Evolutionary conservation across 2,888 invertebrate genomes (phyloP), one percentile per base, ranked within the genome.

Genomic region (Thysanoteuthis rhombus): DNA sequence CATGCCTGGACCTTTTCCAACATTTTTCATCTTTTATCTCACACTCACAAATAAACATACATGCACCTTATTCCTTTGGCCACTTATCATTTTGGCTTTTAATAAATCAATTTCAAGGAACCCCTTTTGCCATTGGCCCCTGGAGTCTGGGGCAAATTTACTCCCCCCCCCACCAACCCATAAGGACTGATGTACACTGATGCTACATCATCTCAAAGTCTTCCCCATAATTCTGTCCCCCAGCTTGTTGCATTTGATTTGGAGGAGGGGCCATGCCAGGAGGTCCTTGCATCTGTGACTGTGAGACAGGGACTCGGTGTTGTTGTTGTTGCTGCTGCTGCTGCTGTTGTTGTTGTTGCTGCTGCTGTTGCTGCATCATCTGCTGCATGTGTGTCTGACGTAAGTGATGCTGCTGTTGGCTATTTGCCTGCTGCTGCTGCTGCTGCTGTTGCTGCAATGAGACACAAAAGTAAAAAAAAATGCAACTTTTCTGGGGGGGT

Each of bases 251-350:
- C 92, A 92, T 92, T 10, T 45, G 45, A 45, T 42, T 19, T n/a
- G 40, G 92, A n/a, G 92, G 92, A 19, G 92, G 92, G n/a, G 92
- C 92, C 92, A 92, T 92, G 42, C 92, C 92, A 2, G 92, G 92
- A 19, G 92, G 92, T 19, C 92, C 92, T 45, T 42, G 42, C 92
- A 92, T 92, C 45, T 92, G 92, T 28, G 92, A 32, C 32, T 92
- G 92, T 45, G 92, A 92, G 45, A 92, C 92, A 6, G 92, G 92
- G 32, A 92, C 45, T 19, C 92, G 28, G 45, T 92, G 91, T 38
- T 91, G 91, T 28, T 91, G 91, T 22, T 90, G 90, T 40, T 90
- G 90, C 10, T 90, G 90, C 22, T 90, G 91, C 42, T 91, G 91
- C 91, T 91, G 91, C 40, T 91, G 91, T 28, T 91, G 91, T 19